Conservation (phyloP, 2,888 invertebrate genomes). For the Pristionchus japonicus region DNA sequence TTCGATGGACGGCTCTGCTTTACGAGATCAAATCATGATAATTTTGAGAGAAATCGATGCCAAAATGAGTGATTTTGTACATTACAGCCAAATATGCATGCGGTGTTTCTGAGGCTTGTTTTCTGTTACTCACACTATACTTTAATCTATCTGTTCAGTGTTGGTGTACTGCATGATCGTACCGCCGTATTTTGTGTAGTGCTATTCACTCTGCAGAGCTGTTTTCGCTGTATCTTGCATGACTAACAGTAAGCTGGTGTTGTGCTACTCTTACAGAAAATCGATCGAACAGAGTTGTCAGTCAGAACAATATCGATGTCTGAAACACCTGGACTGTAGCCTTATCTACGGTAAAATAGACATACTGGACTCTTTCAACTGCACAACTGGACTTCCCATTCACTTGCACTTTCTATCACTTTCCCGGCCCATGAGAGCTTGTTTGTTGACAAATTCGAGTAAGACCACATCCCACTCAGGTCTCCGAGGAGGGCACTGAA, state of each 20-base stretch:
- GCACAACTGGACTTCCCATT: no score
- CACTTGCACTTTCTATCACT: background rate
- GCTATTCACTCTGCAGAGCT: background rate
- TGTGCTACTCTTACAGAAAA: no score
- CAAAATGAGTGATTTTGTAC: background rate
- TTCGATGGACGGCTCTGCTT: background rate
- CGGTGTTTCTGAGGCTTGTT: background rate
- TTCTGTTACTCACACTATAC: background rate
- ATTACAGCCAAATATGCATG: background rate
- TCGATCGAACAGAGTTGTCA: background rate
- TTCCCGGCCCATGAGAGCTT: background rate
- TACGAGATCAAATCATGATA: background rate
- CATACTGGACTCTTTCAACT: no score
- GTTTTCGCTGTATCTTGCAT: background rate
- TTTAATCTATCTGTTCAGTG: background rate
- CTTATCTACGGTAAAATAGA: no score
- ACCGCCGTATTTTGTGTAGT: background rate
- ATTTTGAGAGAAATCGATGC: background rate
- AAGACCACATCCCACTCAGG: no score
- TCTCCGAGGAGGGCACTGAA: conserved; percentile 34
- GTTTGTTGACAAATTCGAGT: no score
- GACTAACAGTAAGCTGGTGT: background rate
- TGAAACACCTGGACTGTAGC: conserved; percentile 49
- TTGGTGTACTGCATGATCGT: background rate
- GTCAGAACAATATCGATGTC: no score